Conservation (phyloP, 2,113 vertebrate species). For the Bambusicola thoracicus region DNA sequence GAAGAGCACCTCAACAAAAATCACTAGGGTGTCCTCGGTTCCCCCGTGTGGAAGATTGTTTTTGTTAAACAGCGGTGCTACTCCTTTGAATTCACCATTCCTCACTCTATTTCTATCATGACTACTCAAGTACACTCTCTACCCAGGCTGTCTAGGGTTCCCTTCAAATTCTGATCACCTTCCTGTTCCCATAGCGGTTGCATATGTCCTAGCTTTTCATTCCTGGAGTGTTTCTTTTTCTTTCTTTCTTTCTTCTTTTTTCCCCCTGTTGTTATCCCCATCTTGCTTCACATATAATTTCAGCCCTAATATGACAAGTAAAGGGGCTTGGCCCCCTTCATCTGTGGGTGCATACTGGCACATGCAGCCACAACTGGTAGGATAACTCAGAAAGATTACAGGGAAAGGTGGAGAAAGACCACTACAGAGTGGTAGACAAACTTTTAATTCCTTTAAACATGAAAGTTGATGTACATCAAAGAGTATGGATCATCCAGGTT, state of each 20-base stretch:
- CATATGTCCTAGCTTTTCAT: background rate
- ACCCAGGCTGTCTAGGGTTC: background rate
- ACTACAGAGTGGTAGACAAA: background rate
- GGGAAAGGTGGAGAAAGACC: background rate
- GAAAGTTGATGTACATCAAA: background rate
- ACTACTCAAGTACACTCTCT: background rate
- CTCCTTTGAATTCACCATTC: background rate
- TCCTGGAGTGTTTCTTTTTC: accelerated
- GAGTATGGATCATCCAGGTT: background rate
- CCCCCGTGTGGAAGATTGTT: accelerated
- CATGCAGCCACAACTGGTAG: background rate
- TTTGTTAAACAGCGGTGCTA: accelerated
- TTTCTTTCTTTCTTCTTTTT: background rate
- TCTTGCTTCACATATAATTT: background rate
- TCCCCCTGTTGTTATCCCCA: background rate
- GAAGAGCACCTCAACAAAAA: accelerated
- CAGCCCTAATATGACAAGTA: background rate
- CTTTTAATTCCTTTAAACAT: background rate
- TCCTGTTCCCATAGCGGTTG: background rate
- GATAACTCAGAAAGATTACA: background rate
- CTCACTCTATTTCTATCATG: background rate
- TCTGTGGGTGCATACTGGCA: background rate
- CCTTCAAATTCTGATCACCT: background rate
- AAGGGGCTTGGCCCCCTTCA: background rate
- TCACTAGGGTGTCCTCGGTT: accelerated